Evolutionary conservation across 2,113 vertebrate genomes (phyloP).

Genomic region (Sylvicapra grimmia): DNA sequence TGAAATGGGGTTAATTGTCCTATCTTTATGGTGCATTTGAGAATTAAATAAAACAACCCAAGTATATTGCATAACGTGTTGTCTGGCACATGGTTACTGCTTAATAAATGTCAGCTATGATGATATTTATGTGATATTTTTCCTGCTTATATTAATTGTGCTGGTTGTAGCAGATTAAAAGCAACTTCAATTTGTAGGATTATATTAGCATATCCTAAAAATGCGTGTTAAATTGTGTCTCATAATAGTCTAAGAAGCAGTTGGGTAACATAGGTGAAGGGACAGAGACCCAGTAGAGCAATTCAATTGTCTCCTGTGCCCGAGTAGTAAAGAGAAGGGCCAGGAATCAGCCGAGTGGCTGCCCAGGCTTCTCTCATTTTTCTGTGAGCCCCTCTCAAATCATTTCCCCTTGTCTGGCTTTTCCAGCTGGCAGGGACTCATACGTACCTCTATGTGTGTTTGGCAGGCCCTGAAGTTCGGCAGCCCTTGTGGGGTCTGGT

Average conservation of each 20-base stretch:
- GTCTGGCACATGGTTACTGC: background rate
- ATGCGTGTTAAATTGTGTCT: background rate
- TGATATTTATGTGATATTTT: background rate
- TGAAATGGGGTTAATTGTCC: background rate
- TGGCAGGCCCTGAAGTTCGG: background rate
- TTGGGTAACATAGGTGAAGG: background rate
- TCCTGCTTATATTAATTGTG: constrained; percentile 20
- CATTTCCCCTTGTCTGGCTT: background rate
- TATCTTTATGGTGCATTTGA: background rate
- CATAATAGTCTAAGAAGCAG: background rate
- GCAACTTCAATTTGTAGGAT: background rate
- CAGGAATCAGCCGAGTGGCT: background rate
- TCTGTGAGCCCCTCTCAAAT: background rate
- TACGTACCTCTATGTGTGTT: background rate
- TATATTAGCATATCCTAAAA: constrained; percentile 32
- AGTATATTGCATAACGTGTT: background rate
- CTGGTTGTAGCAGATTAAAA: constrained; percentile 1
- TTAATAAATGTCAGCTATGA: constrained; percentile 10
- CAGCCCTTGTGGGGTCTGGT: background rate
- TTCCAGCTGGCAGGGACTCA: background rate
- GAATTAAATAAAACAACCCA: background rate
- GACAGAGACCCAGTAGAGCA: background rate
- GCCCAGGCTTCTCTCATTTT: fast-evolving
- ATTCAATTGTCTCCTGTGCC: background rate
- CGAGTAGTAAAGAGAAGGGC: background rate